A percentile compares a stretch with the other conserved stretches of the same genome.
Evolutionary conservation across 2,113 vertebrate genomes (phyloP).

Genomic region (Melanocharis versteri): DNA sequence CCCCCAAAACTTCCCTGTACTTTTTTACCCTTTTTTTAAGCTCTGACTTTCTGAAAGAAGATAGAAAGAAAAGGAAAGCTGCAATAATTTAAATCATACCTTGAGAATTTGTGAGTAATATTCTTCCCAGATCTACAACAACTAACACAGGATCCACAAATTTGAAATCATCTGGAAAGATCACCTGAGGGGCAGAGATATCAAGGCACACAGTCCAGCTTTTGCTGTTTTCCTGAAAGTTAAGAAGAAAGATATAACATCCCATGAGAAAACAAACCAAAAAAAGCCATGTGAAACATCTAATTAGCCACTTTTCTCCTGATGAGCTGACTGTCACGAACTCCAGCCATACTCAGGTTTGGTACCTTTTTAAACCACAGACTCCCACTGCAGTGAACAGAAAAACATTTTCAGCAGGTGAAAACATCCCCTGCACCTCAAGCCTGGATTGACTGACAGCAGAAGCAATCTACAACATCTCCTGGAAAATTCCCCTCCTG

Average conservation of each 20-base stretch:
- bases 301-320: neutral
- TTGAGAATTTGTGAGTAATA: constrained; percentile 92
- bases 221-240: constrained; percentile 87
- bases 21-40: neutral
- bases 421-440: neutral
- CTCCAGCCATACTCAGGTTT: neutral
- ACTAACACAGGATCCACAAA: constrained; percentile 90
- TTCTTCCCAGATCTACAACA: constrained; percentile 92
- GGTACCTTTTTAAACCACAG: neutral
- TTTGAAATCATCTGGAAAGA: constrained; percentile 96
- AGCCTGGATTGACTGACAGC: neutral
- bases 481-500: neutral
- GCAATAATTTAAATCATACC: constrained; percentile 70
- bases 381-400: neutral
- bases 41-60: neutral
- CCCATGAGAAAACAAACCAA: neutral
- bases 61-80: neutral
- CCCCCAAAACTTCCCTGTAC: neutral
- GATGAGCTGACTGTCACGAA: neutral
- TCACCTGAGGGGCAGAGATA: constrained; percentile 96
- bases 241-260: neutral
- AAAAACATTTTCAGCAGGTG: neutral
- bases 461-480: neutral
- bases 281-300: neutral
- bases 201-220: constrained; percentile 94